Evolutionary conservation across 2,113 vertebrate genomes (phyloP).

Genomic region (Thalassoma bifasciatum): DNA sequence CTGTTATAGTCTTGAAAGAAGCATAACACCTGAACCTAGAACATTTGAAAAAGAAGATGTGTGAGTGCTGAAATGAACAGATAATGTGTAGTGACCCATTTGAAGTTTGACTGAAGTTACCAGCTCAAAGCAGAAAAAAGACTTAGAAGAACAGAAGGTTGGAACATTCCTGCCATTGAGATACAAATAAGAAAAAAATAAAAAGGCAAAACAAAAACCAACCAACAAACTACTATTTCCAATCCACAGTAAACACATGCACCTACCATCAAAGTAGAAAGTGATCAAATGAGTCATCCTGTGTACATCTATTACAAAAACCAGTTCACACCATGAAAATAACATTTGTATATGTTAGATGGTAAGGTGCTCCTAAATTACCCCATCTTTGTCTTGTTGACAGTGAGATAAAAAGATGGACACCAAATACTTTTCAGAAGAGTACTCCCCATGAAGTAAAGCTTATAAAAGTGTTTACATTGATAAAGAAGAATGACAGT

Average conservation of each 20-base stretch:
- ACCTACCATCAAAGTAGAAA: too few relatives aligned
- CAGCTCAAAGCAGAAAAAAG: neutral
- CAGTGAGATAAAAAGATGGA: neutral
- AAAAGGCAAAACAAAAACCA: neutral
- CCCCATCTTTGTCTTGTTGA: neutral
- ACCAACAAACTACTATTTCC: too few relatives aligned
- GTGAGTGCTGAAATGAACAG: neutral
- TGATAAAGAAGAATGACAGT: too few relatives aligned
- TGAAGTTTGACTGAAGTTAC: slow-evolving; percentile 20
- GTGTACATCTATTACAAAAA: too few relatives aligned
- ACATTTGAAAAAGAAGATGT: neutral
- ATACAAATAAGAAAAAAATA: neutral
- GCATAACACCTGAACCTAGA: neutral
- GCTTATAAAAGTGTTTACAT: too few relatives aligned
- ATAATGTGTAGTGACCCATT: slow-evolving; percentile 37
- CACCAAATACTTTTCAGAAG: neutral
- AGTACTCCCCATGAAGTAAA: neutral
- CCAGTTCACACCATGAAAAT: too few relatives aligned
- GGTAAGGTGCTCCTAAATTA: too few relatives aligned
- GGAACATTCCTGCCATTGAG: neutral
- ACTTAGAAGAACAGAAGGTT: slow-evolving; percentile 3
- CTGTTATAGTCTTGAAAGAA: neutral
- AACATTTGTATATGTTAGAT: too few relatives aligned
- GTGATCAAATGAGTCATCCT: too few relatives aligned
- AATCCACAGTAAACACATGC: too few relatives aligned